A percentile compares a stretch with the other conserved stretches of the same genome.
Evolutionary conservation across 2,888 invertebrate species (phyloP).

Genomic region (Enoplolaimus lenunculus): DNA sequence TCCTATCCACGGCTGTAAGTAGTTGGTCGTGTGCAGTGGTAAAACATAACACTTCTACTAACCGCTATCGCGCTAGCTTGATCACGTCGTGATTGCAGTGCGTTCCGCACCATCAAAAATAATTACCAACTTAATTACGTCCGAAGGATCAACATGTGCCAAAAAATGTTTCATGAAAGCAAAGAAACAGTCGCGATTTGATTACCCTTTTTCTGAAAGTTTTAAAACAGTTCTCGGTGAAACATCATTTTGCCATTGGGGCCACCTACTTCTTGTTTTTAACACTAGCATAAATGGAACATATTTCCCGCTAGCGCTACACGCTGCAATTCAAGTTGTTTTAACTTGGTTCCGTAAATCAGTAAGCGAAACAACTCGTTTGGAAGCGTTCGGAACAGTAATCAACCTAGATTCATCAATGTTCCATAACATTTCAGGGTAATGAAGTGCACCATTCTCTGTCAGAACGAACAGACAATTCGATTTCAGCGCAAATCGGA

Average conservation of each 20-base stretch:
- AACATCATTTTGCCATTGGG: not conserved
- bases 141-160: not conserved
- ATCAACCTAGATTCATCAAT: constrained; percentile 10
- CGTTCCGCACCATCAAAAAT: constrained; percentile 7
- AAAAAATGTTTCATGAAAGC: constrained; percentile 8
- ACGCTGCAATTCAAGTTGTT: constrained; percentile 5
- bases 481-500: not conserved
- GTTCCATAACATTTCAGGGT: constrained; percentile 12
- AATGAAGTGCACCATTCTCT: not conserved
- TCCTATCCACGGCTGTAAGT: constrained; percentile 3
- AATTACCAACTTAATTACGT: not conserved
- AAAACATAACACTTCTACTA: constrained; percentile 3
- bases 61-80: not conserved
- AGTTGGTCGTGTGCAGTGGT: constrained; percentile 7
- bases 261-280: not conserved
- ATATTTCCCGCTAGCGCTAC: constrained; percentile 1
- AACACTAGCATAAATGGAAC: constrained; percentile 12
- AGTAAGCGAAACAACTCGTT: not conserved
- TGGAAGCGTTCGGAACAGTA: not conserved
- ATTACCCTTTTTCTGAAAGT: too few species aligned
- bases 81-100: not conserved
- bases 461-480: not conserved
- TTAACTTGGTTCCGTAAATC: constrained; percentile 8
- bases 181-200: not conserved
- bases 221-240: too few species aligned